Base-by-base conservation (phyloP, 1,140 invertebrate species). In the Venustaconcha ellipsiformis region DNA sequence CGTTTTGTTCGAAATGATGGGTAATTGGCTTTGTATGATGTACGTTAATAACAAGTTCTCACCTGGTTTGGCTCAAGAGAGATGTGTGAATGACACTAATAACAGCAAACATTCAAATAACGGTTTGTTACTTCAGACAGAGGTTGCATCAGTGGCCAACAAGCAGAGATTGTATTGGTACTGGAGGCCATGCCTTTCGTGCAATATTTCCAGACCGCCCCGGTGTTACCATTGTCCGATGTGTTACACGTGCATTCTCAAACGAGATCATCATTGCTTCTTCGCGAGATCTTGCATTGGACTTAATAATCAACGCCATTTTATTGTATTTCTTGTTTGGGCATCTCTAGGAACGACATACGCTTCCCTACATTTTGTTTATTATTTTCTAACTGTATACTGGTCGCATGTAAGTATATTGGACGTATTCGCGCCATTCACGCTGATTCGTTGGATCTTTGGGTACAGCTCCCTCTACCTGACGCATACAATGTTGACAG, bases 191-290 rank as follows among this genome's bases (percentile, higher is more conserved):
- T 88, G 87, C 74, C 26, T 30, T 3, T 64, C 70, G 14, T 88
- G 87, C 73, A 57, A 82, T 6, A 62, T 74, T 18, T 58, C 75
- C 18, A 78, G 67, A 3, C 88, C 87, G 1, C 82, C 84, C 2
- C 74, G 88, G 18, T 80, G 96, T 4, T 96, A 95, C 93, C 97
- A 99, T 87, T 99, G 97, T 85, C 89, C 92, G 66, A 92, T 91
- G 57, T 99, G 97, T 84, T 88, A 93, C 20, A 89, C 87, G 12
- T 98, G 97, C 85, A 94, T 99, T 65, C 87, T 98, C 11, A 97
- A 96, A 88, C 92, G 96, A 80, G 97, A 99, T 88, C 97, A 99
- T 89, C 97, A 99, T 87, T 99, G 97, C 87, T 94, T 94, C 63
- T 99, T 99, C 88, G 94, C 94, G 26, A 94, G 94, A 15, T 94